These are phyloP conservation scores for Nerophis ophidion DNA, from an alignment of 2,113 vertebrate species.

Conservation along the genomic window DNA sequence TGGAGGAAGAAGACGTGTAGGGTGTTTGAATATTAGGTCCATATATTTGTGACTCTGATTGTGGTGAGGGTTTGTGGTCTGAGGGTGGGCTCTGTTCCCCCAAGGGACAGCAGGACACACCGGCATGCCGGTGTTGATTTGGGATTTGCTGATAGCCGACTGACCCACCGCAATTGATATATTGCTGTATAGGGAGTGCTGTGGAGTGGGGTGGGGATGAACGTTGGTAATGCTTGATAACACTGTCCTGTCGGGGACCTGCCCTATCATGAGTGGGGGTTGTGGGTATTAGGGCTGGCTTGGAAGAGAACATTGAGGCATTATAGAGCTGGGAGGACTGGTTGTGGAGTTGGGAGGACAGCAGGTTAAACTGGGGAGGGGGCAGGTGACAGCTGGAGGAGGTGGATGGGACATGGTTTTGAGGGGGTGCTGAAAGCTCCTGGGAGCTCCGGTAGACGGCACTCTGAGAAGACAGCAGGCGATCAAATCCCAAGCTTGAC, in stretches of 20 bases:
- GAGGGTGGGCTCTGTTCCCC: constrained; percentile 76
- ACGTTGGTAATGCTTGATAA: constrained; percentile 90
- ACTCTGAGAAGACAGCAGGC: constrained; percentile 69
- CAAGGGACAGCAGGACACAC: constrained; percentile 78
- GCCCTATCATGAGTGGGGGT: constrained; percentile 71
- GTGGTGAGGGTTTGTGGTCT: constrained; percentile 59
- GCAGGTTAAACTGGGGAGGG: constrained; percentile 81
- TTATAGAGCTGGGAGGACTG: constrained; percentile 81
- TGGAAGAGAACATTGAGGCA: constrained; percentile 77
- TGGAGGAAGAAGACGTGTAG: constrained; percentile 59
- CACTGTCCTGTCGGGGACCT: constrained; percentile 81
- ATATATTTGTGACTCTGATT: constrained; percentile 71
- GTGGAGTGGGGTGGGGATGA: constrained; percentile 70
- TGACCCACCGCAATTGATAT: constrained; percentile 78
- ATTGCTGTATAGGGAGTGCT: constrained; percentile 81
- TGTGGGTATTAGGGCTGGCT: constrained; percentile 51
- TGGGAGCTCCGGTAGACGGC: constrained; percentile 63
- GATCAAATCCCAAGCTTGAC: constrained; percentile 70
- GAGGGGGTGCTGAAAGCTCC: constrained; percentile 53
- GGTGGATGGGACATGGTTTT: constrained; percentile 63
- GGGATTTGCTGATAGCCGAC: constrained; percentile 80
- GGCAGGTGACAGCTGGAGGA: constrained; percentile 75
- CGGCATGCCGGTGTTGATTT: constrained; percentile 59
- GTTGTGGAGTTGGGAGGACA: constrained; percentile 79
- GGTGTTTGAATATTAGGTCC: constrained; percentile 80